phyloP scores from a whole-genome alignment of 1,140 invertebrate genomes.

The Drosophila pseudoananassae region DNA sequence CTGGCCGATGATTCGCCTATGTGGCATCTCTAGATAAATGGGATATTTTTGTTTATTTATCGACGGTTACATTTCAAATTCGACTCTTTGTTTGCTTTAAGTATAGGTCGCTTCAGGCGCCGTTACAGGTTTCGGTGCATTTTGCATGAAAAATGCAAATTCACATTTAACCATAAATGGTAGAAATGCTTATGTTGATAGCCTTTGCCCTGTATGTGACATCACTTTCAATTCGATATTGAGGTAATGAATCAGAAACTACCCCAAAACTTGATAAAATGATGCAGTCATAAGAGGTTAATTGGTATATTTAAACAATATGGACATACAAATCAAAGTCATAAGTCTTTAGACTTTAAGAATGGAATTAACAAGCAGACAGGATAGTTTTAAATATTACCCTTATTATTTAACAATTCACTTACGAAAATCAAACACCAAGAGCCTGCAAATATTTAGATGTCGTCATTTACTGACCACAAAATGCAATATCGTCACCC shows the following conservation, averaged over 20 bases:
- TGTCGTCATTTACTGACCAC: slow-evolving; percentile 8
- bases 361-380: background rate
- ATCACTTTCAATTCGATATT: slow-evolving; percentile 5
- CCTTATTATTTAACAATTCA: background rate
- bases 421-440: background rate
- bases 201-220: slow-evolving; percentile 15
- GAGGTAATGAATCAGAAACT: slow-evolving; percentile 9
- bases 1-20: no score
- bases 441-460: background rate
- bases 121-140: slow-evolving; percentile 3
- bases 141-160: slow-evolving; percentile 38
- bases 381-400: background rate
- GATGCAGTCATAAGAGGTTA: slow-evolving; percentile 7
- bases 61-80: no score
- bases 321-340: background rate
- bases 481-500: slow-evolving; percentile 15
- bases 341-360: no score
- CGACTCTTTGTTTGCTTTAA: no score
- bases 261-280: background rate
- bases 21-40: no score
- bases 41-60: no score
- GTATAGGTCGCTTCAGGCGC: no score
- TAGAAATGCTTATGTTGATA: slow-evolving; percentile 49
- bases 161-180: slow-evolving; percentile 41
- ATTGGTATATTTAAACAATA: background rate